phyloP scores from a whole-genome alignment of 2,888 invertebrate species.

The Amblyjoppa fuscipennis region DNA sequence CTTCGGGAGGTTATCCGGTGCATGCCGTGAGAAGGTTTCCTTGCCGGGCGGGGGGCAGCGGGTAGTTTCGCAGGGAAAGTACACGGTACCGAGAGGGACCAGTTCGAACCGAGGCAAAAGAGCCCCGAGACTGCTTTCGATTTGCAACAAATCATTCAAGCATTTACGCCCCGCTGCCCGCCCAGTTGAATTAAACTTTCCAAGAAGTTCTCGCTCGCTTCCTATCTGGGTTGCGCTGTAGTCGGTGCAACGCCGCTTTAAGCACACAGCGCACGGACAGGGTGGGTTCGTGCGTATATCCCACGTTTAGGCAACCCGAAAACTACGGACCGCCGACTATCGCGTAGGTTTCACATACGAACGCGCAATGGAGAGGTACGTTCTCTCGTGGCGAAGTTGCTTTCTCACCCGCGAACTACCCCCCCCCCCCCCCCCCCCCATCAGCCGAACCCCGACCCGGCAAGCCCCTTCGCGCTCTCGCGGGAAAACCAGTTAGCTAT shows the following conservation, averaged over 20 bases:
- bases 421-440: conserved; percentile 57
- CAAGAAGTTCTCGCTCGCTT: conserved; percentile 11
- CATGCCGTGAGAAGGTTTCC: conserved; percentile 23
- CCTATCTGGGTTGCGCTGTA: conserved; percentile 17
- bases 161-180: conserved; percentile 79
- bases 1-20: not conserved
- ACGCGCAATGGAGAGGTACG: conserved; percentile 38
- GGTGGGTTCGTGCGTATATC: conserved; percentile 59
- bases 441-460: conserved; percentile 12
- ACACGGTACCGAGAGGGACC: conserved; percentile 25
- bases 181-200: conserved; percentile 82
- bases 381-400: conserved; percentile 71
- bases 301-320: conserved; percentile 65
- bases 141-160: conserved; percentile 82
- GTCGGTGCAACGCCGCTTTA: conserved; percentile 18
- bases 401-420: conserved; percentile 72
- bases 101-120: conserved; percentile 63
- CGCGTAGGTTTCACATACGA: conserved; percentile 58
- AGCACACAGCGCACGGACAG: conserved; percentile 45
- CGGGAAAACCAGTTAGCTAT: conserved; percentile 79
- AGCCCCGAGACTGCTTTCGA: conserved; percentile 75
- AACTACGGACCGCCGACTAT: conserved; percentile 54
- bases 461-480: conserved; percentile 66
- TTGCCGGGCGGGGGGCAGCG: not conserved
- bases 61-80: conserved; percentile 10